A percentile compares a stretch with the other conserved stretches of the same genome.
phyloP scores from a whole-genome alignment of 2,113 vertebrate species.

The Poeciliopsis prolifica region DNA sequence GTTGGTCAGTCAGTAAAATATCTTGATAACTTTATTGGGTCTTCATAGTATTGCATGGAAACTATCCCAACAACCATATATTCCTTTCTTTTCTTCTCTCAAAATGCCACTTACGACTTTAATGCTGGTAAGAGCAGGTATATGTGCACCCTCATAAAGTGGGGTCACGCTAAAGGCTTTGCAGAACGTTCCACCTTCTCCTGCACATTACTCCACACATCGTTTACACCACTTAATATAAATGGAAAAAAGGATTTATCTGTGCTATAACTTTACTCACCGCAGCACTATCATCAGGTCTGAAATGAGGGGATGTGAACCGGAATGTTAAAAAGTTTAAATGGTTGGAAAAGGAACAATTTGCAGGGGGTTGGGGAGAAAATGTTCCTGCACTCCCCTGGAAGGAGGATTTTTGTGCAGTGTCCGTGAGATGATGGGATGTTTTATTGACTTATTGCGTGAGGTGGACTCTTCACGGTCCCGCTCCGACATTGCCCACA shows the following conservation, averaged over 20 bases:
- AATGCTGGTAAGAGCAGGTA: slow-evolving; percentile 14
- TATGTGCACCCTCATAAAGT: slow-evolving; percentile 11
- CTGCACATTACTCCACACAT: slow-evolving; percentile 10
- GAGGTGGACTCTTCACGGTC: slow-evolving; percentile 67
- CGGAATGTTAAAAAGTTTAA: slow-evolving; percentile 18
- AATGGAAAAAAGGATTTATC: slow-evolving; percentile 2
- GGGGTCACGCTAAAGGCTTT: slow-evolving; percentile 48
- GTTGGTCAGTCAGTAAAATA: too few species aligned
- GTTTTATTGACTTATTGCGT: slow-evolving; percentile 71
- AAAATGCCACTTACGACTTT: slow-evolving; percentile 43
- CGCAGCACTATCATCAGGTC: background rate
- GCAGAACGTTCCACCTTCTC: slow-evolving; percentile 35
- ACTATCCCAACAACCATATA: slow-evolving; percentile 50
- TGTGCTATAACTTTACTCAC: background rate
- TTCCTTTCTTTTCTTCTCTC: slow-evolving; percentile 53
- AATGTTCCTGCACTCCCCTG: slow-evolving; percentile 31
- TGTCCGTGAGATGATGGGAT: slow-evolving; percentile 55
- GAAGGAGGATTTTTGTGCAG: slow-evolving; percentile 35
- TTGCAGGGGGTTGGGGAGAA: slow-evolving; percentile 12
- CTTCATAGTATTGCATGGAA: slow-evolving; percentile 40
- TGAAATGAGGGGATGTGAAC: background rate
- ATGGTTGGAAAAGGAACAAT: slow-evolving; percentile 18
- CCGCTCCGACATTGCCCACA: slow-evolving; percentile 58
- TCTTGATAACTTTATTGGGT: too few species aligned
- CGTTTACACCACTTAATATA: slow-evolving; percentile 1